phyloP scores from a whole-genome alignment of 2,888 invertebrate genomes.

The Atethmia centrago region DNA sequence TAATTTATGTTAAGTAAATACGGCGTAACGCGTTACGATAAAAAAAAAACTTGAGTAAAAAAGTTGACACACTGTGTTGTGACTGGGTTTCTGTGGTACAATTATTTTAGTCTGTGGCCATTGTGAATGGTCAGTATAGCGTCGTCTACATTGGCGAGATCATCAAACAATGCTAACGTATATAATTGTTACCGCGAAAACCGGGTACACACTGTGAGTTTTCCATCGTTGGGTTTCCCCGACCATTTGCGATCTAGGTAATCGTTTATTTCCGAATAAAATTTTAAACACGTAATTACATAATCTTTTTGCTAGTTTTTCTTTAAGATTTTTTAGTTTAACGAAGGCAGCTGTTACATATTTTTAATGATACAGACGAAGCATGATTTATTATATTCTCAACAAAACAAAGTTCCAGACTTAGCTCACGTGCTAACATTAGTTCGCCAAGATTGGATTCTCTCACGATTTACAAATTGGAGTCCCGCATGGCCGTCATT shows the following conservation, averaged over 20 bases:
- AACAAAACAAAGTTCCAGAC: slow-evolving; percentile 29
- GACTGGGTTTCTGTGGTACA: slow-evolving; percentile 57
- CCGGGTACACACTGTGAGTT: slow-evolving; percentile 71
- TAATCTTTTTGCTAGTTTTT: neutral
- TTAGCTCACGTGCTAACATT: slow-evolving; percentile 3
- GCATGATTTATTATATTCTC: slow-evolving; percentile 22
- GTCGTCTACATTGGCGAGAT: slow-evolving; percentile 76
- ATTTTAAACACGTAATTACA: slow-evolving; percentile 35
- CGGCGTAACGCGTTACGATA: slow-evolving; percentile 71
- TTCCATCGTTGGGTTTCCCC: slow-evolving; percentile 82
- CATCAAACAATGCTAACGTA: slow-evolving; percentile 81
- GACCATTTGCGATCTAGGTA: slow-evolving; percentile 68
- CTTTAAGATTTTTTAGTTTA: neutral
- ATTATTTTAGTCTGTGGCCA: slow-evolving; percentile 76
- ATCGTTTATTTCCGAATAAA: slow-evolving; percentile 68
- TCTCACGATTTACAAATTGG: slow-evolving; percentile 50
- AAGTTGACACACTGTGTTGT: slow-evolving; percentile 68
- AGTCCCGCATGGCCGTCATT: slow-evolving; percentile 30
- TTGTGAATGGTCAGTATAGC: slow-evolving; percentile 73
- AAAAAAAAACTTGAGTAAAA: slow-evolving; percentile 69
- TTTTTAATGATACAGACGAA: slow-evolving; percentile 17
- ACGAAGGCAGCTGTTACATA: slow-evolving; percentile 5
- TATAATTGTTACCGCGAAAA: slow-evolving; percentile 83
- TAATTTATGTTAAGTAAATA: slow-evolving; percentile 84
- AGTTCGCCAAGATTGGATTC: slow-evolving; percentile 10